Percentiles rank a stretch among this genome's conserved stretches.
Evolutionary conservation across 2,113 vertebrate species (phyloP).

Genomic region (Siniperca knerii): DNA sequence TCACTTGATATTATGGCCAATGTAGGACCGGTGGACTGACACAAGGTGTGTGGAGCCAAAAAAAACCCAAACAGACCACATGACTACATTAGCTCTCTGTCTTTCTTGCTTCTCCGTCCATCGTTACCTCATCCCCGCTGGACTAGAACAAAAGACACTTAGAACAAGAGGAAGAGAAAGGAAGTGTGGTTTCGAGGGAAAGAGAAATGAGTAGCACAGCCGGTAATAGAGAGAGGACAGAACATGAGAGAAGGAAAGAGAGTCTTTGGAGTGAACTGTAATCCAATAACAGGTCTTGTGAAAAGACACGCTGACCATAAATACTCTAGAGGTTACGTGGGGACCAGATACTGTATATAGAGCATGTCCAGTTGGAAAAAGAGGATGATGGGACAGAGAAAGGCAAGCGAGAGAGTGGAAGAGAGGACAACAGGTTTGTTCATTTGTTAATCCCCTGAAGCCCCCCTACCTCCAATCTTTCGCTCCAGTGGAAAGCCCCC

Average conservation of each 20-base stretch:
- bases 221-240: slow-evolving; percentile 33
- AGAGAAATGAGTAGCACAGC: slow-evolving; percentile 43
- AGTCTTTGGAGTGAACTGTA: slow-evolving; percentile 47
- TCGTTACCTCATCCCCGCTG: slow-evolving; percentile 26
- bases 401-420: slow-evolving; percentile 4
- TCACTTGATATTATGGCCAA: slow-evolving; percentile 67
- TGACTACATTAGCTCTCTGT: slow-evolving; percentile 36
- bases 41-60: slow-evolving; percentile 46
- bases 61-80: slow-evolving; percentile 25
- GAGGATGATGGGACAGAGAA: slow-evolving; percentile 26
- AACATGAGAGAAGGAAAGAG: slow-evolving; percentile 46
- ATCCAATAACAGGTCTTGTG: slow-evolving; percentile 60
- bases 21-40: slow-evolving; percentile 57
- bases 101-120: slow-evolving; percentile 24
- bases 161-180: not conserved
- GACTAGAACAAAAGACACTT: slow-evolving; percentile 27
- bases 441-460: slow-evolving; percentile 66
- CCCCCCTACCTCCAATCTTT: slow-evolving; percentile 44
- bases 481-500: slow-evolving; percentile 37
- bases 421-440: slow-evolving; percentile 68
- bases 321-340: slow-evolving; percentile 56
- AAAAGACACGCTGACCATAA: slow-evolving; percentile 62
- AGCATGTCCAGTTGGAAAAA: slow-evolving; percentile 50
- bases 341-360: slow-evolving; percentile 44
- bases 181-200: slow-evolving; percentile 15